phyloP scores from a whole-genome alignment of 2,888 invertebrate species.

The Galerucella pusilla region DNA sequence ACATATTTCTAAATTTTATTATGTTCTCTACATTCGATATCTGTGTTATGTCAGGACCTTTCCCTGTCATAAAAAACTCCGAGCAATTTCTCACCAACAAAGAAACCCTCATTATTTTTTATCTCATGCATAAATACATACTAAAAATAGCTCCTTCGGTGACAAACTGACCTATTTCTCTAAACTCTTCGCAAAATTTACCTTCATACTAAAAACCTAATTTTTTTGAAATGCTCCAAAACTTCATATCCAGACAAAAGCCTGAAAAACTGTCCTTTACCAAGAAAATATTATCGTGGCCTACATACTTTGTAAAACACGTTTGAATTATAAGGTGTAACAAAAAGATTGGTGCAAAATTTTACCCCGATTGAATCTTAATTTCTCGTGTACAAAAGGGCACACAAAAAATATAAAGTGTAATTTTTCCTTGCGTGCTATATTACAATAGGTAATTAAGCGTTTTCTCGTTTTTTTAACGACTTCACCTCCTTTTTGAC shows the following conservation, averaged over 20 bases:
- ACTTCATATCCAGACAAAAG: not conserved
- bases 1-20: not conserved
- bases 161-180: not conserved
- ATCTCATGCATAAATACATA: constrained; percentile 32
- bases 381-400: no score
- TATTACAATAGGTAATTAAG: no score
- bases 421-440: no score
- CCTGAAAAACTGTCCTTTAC: not conserved
- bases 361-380: no score
- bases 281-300: no score
- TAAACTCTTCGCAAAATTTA: not conserved
- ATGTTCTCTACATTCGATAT: constrained; percentile 3
- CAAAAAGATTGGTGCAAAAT: no score
- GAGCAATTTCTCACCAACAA: constrained; percentile 18
- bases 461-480: no score
- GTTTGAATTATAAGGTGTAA: no score
- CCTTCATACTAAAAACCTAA: constrained; percentile 14
- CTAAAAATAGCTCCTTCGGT: constrained; percentile 18
- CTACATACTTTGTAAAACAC: no score
- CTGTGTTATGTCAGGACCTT: constrained; percentile 14
- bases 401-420: no score
- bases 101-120: constrained; percentile 22
- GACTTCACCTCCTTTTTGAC: no score
- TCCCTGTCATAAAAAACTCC: not conserved
- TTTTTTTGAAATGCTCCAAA: constrained; percentile 1